Percentiles rank a stretch among this genome's conserved stretches.
phyloP scores from a whole-genome alignment of 2,888 invertebrate genomes.

The Apamea sordens region DNA sequence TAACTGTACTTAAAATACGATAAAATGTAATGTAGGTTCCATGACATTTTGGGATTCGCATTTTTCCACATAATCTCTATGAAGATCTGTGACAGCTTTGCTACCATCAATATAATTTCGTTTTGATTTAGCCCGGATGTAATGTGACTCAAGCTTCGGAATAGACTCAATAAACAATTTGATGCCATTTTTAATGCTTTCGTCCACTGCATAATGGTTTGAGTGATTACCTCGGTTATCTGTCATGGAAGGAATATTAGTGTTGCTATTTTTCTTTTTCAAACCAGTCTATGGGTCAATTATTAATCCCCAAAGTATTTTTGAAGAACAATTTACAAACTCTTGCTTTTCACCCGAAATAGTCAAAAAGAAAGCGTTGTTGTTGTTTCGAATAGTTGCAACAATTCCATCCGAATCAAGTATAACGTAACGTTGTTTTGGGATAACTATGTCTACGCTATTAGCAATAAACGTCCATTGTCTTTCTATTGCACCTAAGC shows the following conservation, averaged over 20 bases:
- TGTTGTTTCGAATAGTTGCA: background rate
- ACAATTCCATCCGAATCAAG: background rate
- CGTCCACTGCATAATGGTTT: constrained; percentile 24
- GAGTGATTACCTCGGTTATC: constrained; percentile 26
- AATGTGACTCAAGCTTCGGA: no score
- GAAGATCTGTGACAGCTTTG: no score
- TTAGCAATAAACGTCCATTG: constrained; percentile 53
- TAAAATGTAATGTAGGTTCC: no score
- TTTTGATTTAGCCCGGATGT: no score
- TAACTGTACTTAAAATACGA: constrained; percentile 14
- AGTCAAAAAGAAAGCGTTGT: background rate
- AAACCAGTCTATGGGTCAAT: no score
- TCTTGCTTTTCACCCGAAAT: background rate
- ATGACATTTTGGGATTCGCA: no score
- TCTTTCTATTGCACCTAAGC: constrained; percentile 43
- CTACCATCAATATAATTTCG: no score
- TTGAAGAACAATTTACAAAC: no score
- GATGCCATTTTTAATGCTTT: constrained; percentile 30
- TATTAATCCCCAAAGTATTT: no score
- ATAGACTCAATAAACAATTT: constrained; percentile 20
- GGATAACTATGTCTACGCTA: constrained; percentile 1
- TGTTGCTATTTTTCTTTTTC: no score
- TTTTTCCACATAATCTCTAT: no score
- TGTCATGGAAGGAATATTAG: no score
- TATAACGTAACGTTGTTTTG: background rate